Evolutionary conservation across 2,113 vertebrate genomes (phyloP).

Genomic region (Neotoma lepida): DNA sequence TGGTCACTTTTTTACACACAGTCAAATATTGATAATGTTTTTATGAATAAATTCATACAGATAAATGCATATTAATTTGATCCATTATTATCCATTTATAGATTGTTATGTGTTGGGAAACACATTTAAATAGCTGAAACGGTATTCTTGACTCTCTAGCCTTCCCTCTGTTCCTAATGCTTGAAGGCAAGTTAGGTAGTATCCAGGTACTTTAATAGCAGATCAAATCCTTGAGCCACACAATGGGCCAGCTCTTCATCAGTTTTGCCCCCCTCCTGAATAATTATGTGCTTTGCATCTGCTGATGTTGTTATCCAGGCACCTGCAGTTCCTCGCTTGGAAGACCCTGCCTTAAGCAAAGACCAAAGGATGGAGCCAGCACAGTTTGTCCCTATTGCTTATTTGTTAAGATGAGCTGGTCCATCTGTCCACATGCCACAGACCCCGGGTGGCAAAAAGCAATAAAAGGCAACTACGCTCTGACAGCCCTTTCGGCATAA

Average conservation of each 20-base stretch:
- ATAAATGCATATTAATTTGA: neutral
- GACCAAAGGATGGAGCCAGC: neutral
- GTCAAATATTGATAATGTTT: neutral
- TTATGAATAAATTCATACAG: neutral
- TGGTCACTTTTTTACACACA: neutral
- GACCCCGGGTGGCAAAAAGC: constrained; percentile 65
- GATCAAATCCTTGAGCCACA: constrained; percentile 51
- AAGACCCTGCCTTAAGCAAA: constrained; percentile 59
- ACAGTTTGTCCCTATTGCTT: constrained; percentile 51
- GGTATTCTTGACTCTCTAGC: neutral
- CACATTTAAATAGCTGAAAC: neutral
- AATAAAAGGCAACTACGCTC: constrained; percentile 69
- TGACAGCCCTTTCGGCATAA: constrained; percentile 63
- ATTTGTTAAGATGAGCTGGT: constrained; percentile 63
- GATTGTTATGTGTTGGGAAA: neutral
- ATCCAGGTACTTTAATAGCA: constrained; percentile 41
- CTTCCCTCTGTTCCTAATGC: neutral
- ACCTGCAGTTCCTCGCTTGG: constrained; percentile 31
- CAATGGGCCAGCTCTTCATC: neutral
- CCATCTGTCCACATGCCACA: constrained; percentile 65
- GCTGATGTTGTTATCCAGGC: constrained; percentile 23
- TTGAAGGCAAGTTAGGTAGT: neutral
- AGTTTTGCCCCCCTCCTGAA: constrained; percentile 26
- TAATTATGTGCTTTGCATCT: constrained; percentile 61
- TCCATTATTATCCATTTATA: neutral